Conservation (phyloP, 2,113 vertebrate species). For the Hippocampus guttulatus region DNA sequence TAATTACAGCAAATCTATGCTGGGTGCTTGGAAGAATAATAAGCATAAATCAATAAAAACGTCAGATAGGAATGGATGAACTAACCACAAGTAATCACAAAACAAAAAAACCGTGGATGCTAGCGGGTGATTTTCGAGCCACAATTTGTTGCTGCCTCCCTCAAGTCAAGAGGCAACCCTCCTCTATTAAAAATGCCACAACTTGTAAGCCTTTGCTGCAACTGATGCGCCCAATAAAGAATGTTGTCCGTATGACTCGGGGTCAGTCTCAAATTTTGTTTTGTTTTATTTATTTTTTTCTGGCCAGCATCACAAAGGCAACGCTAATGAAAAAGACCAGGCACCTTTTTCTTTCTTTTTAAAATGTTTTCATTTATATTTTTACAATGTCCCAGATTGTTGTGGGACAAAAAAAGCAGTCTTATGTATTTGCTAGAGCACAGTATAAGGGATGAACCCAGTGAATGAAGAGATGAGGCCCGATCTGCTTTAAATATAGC, state of each 20-base stretch:
- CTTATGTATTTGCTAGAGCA: neutral
- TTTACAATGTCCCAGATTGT: neutral
- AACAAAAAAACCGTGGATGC: constrained; percentile 11
- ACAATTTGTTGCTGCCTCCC: constrained; percentile 31
- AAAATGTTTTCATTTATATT: neutral
- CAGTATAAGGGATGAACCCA: constrained; percentile 10
- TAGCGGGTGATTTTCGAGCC: constrained; percentile 17
- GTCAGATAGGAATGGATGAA: constrained; percentile 16
- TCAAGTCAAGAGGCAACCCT: constrained; percentile 17
- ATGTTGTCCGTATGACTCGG: constrained; percentile 56
- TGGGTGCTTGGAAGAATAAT: constrained; percentile 26
- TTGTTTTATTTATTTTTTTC: constrained; percentile 20
- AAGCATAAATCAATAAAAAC: constrained; percentile 35
- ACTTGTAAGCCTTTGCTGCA: constrained; percentile 60
- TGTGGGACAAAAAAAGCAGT: neutral
- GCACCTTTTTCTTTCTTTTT: neutral
- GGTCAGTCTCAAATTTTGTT: constrained; percentile 34
- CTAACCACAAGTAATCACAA: constrained; percentile 29
- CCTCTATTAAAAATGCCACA: constrained; percentile 56
- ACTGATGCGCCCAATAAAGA: constrained; percentile 57
- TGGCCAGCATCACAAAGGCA: neutral
- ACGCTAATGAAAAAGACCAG: neutral
- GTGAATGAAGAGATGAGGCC: constrained; percentile 29
- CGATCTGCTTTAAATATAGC: constrained; percentile 39
- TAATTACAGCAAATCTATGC: neutral